Base-by-base conservation (phyloP, 1,140 invertebrate species). In the Prorops nasuta region DNA sequence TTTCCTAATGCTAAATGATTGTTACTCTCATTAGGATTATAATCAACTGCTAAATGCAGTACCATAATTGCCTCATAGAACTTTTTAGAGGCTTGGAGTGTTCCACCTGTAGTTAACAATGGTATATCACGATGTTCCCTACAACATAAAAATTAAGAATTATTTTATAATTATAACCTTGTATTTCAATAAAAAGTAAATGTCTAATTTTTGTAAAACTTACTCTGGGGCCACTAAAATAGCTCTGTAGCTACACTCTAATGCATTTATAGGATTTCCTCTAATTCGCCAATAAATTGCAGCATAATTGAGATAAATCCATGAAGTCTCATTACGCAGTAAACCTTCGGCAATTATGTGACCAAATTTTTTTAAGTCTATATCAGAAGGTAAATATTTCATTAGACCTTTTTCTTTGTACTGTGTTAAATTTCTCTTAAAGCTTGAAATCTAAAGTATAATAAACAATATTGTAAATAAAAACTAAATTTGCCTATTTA, bases 231-330 rank as follows among this genome's bases (percentile, higher is more conserved):
- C 86, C 75, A 84, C 87, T 69, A 90, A 82, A 9, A 93, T 79
- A 21, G 91, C 89, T 58, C 90, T 71, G 14, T 90, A 78, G 15
- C 86, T 82, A 76, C 92, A 94, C 66, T 94, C 90, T 40, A 94
- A 74, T 8, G 90, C 90, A 66, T 89, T 84, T 20, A 83, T 80
- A 7, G 89, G 84, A 67, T 91, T 82, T 19, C 91, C 92, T 64
- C 83, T 84, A 1, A 89, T 84, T 41, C 91, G 80, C 91, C 91
- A 94, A 77, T 90, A 94, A 46, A 93, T 84, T 12, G 90, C 84
- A 35, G 89, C 90, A 63, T 94, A 79, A 67, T 92, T 91, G 63
- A 92, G 87, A 64, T 92, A 83, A 15, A 92, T 78, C 91, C 91
- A 94, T 0, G 89, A 92, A 1, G 85, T 84, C 35, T 79, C 83